These are phyloP conservation scores for Cheiracanthium punctorium DNA, from an alignment of 2,888 invertebrate species.

Conservation along the genomic window DNA sequence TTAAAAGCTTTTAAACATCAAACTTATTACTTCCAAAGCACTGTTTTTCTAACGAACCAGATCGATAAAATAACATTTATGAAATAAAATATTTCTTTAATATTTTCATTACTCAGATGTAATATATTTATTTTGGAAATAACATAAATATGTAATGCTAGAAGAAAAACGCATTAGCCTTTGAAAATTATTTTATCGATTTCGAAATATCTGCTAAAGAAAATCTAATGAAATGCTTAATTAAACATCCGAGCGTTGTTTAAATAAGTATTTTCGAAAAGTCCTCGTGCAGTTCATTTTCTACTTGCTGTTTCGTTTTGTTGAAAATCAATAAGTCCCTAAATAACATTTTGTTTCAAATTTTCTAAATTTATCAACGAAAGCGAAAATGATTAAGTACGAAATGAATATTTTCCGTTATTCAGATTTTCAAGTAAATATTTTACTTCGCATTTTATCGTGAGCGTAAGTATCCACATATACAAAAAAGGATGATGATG, in stretches of 20 bases:
- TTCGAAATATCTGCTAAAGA: neutral
- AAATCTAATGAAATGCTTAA: neutral
- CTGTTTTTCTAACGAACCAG: no score
- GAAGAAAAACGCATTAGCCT: neutral
- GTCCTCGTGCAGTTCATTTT: neutral
- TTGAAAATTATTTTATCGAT: neutral
- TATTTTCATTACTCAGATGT: neutral
- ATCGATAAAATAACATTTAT: no score
- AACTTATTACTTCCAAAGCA: no score
- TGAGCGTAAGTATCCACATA: no score
- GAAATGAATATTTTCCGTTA: no score
- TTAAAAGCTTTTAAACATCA: no score
- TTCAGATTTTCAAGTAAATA: no score
- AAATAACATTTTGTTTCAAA: neutral
- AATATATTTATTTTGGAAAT: neutral
- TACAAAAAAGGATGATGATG: no score
- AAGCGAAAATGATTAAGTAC: no score
- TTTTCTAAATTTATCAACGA: no score
- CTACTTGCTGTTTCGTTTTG: neutral
- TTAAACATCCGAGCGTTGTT: neutral
- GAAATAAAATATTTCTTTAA: neutral
- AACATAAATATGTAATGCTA: neutral
- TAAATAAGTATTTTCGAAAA: neutral
- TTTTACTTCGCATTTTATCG: no score
- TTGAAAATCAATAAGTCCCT: neutral